These are phyloP conservation scores for Chinchilla lanigera DNA, from an alignment of 2,113 vertebrate genomes.

Conservation along the genomic window DNA sequence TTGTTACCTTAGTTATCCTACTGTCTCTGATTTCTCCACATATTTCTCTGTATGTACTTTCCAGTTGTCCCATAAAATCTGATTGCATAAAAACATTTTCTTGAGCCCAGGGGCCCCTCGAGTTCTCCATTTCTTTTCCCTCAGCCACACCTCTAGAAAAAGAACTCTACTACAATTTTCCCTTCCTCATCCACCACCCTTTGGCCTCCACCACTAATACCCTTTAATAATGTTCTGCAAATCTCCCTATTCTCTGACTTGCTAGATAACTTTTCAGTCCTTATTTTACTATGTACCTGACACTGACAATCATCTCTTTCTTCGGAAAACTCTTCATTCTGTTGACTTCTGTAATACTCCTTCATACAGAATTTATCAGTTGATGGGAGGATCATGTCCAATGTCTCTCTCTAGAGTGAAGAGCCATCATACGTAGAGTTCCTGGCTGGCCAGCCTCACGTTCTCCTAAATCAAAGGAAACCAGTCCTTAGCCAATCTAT, in stretches of 20 bases:
- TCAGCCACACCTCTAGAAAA: neutral
- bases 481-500: neutral
- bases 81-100: neutral
- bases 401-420: neutral
- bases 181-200: neutral
- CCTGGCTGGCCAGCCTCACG: neutral
- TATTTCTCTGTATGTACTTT: neutral
- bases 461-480: neutral
- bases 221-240: neutral
- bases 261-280: neutral
- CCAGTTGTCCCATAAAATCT: neutral
- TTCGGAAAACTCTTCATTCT: neutral
- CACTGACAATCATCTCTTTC: neutral
- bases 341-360: neutral
- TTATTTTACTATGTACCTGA: neutral
- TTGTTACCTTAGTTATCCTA: neutral
- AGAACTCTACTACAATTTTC: neutral
- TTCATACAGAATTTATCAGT: neutral
- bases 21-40: neutral
- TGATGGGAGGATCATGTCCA: neutral
- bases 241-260: neutral
- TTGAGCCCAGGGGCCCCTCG: neutral
- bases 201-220: neutral
- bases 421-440: neutral
- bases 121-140: neutral